Conservation (phyloP, 2,888 invertebrate genomes). For the Apomyelois bistriatella region DNA sequence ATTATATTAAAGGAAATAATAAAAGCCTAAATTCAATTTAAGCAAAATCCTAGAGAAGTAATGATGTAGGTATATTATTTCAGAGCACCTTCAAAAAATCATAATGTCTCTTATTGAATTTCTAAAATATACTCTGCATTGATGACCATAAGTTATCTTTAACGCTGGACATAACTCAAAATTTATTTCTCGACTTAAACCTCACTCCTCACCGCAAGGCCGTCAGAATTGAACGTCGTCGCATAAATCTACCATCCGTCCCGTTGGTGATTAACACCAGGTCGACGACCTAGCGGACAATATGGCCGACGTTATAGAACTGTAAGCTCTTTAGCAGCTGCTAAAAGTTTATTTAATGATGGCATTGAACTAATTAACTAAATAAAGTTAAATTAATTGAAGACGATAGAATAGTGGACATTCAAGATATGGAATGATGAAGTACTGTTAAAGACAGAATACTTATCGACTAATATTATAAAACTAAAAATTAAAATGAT, state of each 20-base stretch:
- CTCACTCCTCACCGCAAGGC: slow-evolving; percentile 19
- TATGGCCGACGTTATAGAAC: slow-evolving; percentile 34
- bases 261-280: slow-evolving; percentile 35
- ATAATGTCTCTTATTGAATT: neutral
- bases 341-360: neutral
- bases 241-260: slow-evolving; percentile 28
- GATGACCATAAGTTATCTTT: neutral
- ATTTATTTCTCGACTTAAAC: slow-evolving; percentile 1
- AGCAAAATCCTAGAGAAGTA: too few relatives aligned
- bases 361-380: neutral
- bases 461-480: too few relatives aligned
- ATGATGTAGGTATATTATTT: neutral
- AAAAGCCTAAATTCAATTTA: too few relatives aligned
- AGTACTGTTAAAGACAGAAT: too few relatives aligned
- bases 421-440: too few relatives aligned
- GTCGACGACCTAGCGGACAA: slow-evolving; percentile 34
- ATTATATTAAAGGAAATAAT: too few relatives aligned
- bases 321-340: slow-evolving; percentile 11
- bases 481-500: too few relatives aligned
- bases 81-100: neutral
- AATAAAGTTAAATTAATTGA: neutral
- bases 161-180: slow-evolving; percentile 1
- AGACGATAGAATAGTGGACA: too few relatives aligned
- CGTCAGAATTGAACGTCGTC: slow-evolving; percentile 22
- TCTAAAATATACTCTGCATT: neutral